Conservation (phyloP, 2,888 invertebrate species). For the Cataglyphis albicans region DNA sequence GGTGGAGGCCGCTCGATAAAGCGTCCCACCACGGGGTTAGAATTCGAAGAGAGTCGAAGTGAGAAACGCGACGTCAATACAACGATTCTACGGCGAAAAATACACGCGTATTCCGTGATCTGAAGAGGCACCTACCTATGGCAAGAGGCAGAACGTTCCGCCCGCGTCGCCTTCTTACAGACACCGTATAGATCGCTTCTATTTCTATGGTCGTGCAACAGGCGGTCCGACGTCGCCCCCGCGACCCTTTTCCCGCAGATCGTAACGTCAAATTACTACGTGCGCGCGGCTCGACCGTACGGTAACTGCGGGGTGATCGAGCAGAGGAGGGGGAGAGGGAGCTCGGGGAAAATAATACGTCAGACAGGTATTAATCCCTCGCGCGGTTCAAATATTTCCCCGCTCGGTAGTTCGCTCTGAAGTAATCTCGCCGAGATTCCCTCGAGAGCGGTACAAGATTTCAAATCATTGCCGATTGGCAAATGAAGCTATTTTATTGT, state of each 20-base stretch:
- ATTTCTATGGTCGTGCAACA: constrained; percentile 68
- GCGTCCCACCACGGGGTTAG: constrained; percentile 67
- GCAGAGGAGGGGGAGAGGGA: background rate
- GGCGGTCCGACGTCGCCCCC: constrained; percentile 55
- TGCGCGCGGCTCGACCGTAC: constrained; percentile 57
- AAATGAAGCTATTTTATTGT: constrained; percentile 36
- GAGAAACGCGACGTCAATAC: constrained; percentile 66
- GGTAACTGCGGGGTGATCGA: constrained; percentile 46
- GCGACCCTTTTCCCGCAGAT: constrained; percentile 56
- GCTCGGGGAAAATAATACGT: constrained; percentile 48
- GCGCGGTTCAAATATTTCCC: constrained; percentile 53
- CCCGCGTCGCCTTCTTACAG: constrained; percentile 37
- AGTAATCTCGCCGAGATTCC: constrained; percentile 41
- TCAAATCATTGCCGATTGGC: constrained; percentile 27
- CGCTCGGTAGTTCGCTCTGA: constrained; percentile 49
- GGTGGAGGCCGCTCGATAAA: constrained; percentile 66
- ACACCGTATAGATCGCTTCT: constrained; percentile 65
- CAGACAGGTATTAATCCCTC: constrained; percentile 56
- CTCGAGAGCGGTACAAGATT: constrained; percentile 20
- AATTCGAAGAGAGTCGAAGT: constrained; percentile 74
- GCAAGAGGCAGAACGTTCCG: constrained; percentile 36
- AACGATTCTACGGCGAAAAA: constrained; percentile 59
- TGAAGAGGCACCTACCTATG: constrained; percentile 56
- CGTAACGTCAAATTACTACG: constrained; percentile 70
- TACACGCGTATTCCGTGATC: constrained; percentile 62